Base-by-base conservation (phyloP, 2,888 invertebrate genomes). In the Chymomyza procnemis region DNA sequence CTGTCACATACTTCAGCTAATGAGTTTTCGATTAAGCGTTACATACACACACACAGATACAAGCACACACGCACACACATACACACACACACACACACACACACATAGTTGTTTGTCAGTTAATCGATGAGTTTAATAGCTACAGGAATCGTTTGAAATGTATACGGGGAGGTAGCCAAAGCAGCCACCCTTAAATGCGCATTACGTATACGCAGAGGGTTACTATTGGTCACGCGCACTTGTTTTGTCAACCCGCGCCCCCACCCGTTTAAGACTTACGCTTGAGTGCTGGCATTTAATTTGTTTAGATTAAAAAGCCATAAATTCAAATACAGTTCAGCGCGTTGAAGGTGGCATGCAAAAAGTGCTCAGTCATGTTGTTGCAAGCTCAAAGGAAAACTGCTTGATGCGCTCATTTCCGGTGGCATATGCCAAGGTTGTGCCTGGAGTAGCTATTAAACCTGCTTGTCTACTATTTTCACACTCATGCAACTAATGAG, bases 1-100 rank as follows among this genome's bases (percentile, higher is more conserved):
- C 68, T 71, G 19, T 54, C 52, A 48, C 19, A 50, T 5, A 22
- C 64, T 34, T 30, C 64, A 63, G 34, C 78, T 83, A 83, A 83
- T 83, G 83, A 83, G 82, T 83, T 78, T 86, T 73, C 85, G 79
- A 83, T 86, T 78, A 84, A 84, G 84, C 77, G 81, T 86, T 81
- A 80, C 83, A 83, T 59, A 60, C 26, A 26, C 26, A 3, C 26
- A 26, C 26, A 26, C 26, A 83, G 59, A 60, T 56, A 63, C n/a
- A n/a, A n/a, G n/a, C n/a, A 83, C 61, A 60, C 26, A 26, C 26
- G 1, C 26, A 26, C 26, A 26, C 26, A 83, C 61, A 60, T 56
- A 63, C 61, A 60, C 26, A 26, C 26, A 3, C 26, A 26, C 26
- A 83, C 61, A 60, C 26, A 26, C 26, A 3, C 26, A 26, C 26